Evolutionary conservation across 2,888 invertebrate species (phyloP), one percentile per base, ranked within the genome.

Genomic region (Lasius fuliginosus): DNA sequence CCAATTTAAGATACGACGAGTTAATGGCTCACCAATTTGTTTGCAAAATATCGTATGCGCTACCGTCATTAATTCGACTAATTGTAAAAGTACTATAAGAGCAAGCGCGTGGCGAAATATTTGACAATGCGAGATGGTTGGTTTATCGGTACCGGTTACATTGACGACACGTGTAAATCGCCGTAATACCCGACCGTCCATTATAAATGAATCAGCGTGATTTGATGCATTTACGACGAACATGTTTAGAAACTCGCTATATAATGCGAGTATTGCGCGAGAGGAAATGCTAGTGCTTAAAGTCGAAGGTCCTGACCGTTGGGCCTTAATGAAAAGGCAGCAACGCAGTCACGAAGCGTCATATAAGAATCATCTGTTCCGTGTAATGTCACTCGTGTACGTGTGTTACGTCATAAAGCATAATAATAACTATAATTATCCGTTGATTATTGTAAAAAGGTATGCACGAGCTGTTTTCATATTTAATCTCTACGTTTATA

Each of bases 301-400:
- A 79, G 71, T 79, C 79, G 79, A 79, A 79, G 71, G 71, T 79
- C 71, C 58, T 79, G 71, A 71, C 42, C 71, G 69, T 58, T 79
- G 71, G 71, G 79, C 42, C 49, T 79, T 79, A 71, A 79, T 79
- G 71, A 69, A 71, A 58, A 79, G 42, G 58, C 42, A 79, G 23
- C 71, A 33, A 18, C 27, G 42, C 23, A 69, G 42, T 79, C 58
- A 60, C 58, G 58, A 56, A 58, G 71, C 42, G 42, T 69, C 58
- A 46, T 69, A 33, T 79, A 69, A 58, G 42, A 23, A 23, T 69
- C 42, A 67, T 67, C 12, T 67, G 58, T 79, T 33, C 58, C 18
- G 18, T 11, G 8, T 9, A 42, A 42, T 40, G 58, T 46, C 58
- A 58, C 11, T 42, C 42, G 8, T 53, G n/a, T 53, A 53, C 49